Percentiles rank a stretch among this genome's conserved stretches.
These are phyloP conservation scores for Bimastos eiseni DNA, from an alignment of 2,888 invertebrate species.

Conservation along the genomic window DNA sequence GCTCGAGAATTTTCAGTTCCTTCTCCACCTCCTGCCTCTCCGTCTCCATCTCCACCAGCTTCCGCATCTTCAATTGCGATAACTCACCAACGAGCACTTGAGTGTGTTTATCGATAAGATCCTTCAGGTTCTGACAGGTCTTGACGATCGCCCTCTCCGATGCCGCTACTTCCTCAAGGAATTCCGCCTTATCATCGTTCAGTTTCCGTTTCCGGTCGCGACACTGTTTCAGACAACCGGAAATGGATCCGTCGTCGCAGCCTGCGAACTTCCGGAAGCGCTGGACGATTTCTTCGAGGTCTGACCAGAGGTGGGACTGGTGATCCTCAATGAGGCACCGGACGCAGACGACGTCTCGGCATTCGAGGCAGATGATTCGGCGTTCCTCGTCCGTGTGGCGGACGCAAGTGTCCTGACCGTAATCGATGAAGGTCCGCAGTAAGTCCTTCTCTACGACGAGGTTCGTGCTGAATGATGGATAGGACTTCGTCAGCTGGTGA, in stretches of 20 bases:
- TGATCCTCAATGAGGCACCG: conserved; percentile 1
- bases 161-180: background rate
- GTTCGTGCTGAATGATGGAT: background rate
- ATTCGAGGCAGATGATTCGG: conserved; percentile 17
- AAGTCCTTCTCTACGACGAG: background rate
- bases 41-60: background rate
- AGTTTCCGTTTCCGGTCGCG: background rate
- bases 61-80: conserved; percentile 3
- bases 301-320: conserved; percentile 21
- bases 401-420: background rate
- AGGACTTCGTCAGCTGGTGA: background rate
- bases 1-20: conserved; percentile 4
- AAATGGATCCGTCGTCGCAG: background rate
- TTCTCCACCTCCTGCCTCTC: conserved; percentile 16
- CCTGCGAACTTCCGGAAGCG: background rate
- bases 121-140: background rate
- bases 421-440: background rate
- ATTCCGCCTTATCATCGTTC: conserved; percentile 1
- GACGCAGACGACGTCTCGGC: conserved; percentile 15
- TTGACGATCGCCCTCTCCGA: conserved; percentile 9
- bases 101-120: background rate
- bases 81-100: background rate
- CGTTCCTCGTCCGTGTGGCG: conserved; percentile 1
- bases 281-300: conserved; percentile 9
- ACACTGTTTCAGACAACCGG: background rate